These are phyloP conservation scores for Trichoplusia ni DNA, from an alignment of 1,140 invertebrate species.

Conservation along the genomic window DNA sequence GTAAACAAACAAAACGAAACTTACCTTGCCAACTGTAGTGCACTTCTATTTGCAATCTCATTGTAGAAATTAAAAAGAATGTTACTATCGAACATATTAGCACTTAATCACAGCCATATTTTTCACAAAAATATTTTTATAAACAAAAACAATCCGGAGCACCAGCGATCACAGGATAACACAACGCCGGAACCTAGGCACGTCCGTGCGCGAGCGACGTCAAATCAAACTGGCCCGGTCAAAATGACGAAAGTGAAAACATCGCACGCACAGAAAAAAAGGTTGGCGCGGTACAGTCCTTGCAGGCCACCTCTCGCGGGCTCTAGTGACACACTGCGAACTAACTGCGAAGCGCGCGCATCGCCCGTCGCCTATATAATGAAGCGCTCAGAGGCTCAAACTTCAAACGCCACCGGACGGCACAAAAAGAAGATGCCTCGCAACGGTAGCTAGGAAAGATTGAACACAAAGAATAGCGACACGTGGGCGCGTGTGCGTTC, in stretches of 20 bases:
- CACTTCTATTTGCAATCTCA: conserved; percentile 79
- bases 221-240: conserved; percentile 79
- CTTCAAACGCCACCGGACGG: conserved; percentile 70
- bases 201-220: conserved; percentile 79
- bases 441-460: conserved; percentile 74
- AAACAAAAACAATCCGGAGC: conserved; percentile 74
- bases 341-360: conserved; percentile 75
- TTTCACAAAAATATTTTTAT: conserved; percentile 61
- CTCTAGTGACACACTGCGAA: conserved; percentile 80
- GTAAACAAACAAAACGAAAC: conserved; percentile 73
- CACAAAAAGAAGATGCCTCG: conserved; percentile 75
- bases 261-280: conserved; percentile 81
- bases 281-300: conserved; percentile 77
- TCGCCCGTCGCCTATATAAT: conserved; percentile 78
- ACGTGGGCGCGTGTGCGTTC: conserved; percentile 75
- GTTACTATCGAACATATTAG: conserved; percentile 80
- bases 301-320: conserved; percentile 77
- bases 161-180: conserved; percentile 78
- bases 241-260: conserved; percentile 82
- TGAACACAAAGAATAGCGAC: conserved; percentile 73
- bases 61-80: conserved; percentile 79
- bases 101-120: conserved; percentile 79
- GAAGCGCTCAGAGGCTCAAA: conserved; percentile 65
- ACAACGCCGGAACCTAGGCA: conserved; percentile 74
- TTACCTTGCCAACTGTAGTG: conserved; percentile 80